Percentiles rank a stretch among this genome's conserved stretches.
Conservation (phyloP, 2,113 vertebrate species). For the Pollimyrus isidori region DNA sequence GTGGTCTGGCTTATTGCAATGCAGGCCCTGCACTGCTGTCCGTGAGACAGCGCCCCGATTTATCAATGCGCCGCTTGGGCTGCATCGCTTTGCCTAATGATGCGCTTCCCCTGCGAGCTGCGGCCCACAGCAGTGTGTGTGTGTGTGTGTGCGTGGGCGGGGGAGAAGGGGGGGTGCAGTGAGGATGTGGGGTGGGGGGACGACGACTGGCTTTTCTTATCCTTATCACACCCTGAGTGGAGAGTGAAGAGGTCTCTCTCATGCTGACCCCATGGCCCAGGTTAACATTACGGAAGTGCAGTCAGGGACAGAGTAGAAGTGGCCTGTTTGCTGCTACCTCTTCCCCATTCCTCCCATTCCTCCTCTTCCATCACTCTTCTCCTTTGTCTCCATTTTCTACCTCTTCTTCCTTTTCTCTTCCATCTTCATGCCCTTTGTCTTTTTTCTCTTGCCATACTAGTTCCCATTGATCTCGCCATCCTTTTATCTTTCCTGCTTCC, state of each 20-base stretch:
- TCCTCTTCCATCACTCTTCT: slow-evolving; percentile 37
- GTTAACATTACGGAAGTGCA: not conserved
- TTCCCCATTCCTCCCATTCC: slow-evolving; percentile 7
- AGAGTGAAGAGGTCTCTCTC: not conserved
- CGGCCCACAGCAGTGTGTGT: no score
- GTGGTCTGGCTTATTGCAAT: not conserved
- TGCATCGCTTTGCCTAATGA: slow-evolving; percentile 17
- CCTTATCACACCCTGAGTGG: not conserved
- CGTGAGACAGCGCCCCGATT: not conserved
- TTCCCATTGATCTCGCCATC: not conserved
- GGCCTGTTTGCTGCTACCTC: not conserved
- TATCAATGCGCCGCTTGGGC: not conserved
- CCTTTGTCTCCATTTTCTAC: slow-evolving; percentile 8
- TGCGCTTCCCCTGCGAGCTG: not conserved
- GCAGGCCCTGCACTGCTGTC: not conserved
- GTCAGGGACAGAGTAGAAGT: not conserved
- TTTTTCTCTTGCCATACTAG: not conserved
- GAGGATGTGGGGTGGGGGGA: not conserved
- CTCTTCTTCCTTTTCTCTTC: not conserved
- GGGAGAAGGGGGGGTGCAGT: not conserved
- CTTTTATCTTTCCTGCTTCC: not conserved
- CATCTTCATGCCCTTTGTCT: not conserved
- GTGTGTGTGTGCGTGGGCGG: no score
- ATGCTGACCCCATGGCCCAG: not conserved
- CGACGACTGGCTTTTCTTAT: not conserved